Conservation (phyloP, 2,888 invertebrate species). For the Micoletzkya japonica region DNA sequence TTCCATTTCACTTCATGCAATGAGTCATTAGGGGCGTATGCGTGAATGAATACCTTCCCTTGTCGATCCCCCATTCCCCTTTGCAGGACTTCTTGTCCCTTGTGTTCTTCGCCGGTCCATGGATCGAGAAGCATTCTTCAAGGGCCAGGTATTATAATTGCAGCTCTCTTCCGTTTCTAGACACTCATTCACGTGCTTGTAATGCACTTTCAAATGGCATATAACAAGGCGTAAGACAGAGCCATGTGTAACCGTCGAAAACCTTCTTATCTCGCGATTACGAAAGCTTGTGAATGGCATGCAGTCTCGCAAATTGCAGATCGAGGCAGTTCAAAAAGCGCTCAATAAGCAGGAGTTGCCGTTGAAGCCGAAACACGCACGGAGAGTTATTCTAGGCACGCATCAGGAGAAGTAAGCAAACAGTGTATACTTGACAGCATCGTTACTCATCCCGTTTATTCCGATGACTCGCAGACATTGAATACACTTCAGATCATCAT, state of each 20-base stretch:
- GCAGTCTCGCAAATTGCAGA: constrained; percentile 69
- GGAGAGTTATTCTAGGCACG: constrained; percentile 71
- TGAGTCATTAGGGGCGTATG: too few relatives aligned
- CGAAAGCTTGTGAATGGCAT: too few relatives aligned
- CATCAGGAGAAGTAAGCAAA: constrained; percentile 54
- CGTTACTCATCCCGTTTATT: too few relatives aligned
- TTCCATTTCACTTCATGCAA: too few relatives aligned
- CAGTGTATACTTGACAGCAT: neutral
- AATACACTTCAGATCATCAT: constrained; percentile 64
- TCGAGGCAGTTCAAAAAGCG: constrained; percentile 86
- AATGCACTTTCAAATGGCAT: neutral
- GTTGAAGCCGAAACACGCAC: constrained; percentile 96
- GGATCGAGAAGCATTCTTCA: constrained; percentile 44
- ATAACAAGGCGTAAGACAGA: neutral
- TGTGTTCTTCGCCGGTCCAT: too few relatives aligned
- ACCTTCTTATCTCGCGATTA: too few relatives aligned
- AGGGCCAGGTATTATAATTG: constrained; percentile 36
- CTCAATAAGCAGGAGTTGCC: constrained; percentile 88
- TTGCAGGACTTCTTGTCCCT: too few relatives aligned
- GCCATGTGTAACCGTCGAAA: too few relatives aligned
- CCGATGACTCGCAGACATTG: neutral
- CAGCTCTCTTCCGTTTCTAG: neutral
- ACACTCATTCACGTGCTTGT: neutral
- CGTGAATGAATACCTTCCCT: too few relatives aligned
- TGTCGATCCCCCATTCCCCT: too few relatives aligned